A percentile compares a stretch with the other conserved stretches of the same genome.
These are phyloP conservation scores for Athripsodes cinereus DNA, from an alignment of 2,888 invertebrate genomes.

Conservation along the genomic window DNA sequence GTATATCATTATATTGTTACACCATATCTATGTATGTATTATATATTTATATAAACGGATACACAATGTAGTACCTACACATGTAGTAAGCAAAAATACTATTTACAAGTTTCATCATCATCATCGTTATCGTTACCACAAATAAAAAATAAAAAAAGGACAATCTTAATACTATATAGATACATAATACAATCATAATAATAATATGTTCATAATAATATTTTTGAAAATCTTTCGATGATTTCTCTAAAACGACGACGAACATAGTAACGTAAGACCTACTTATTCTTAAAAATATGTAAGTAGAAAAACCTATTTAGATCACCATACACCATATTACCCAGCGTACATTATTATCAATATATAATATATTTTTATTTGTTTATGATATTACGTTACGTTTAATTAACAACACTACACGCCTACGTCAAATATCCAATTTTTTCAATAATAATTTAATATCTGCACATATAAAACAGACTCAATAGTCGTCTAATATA, in stretches of 20 bases:
- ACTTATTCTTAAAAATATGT: slow-evolving; percentile 22
- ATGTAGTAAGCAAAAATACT: slow-evolving; percentile 28
- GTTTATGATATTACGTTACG: background rate
- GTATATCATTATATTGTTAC: no score
- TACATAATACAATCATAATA: slow-evolving; percentile 19
- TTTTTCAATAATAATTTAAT: slow-evolving; percentile 21
- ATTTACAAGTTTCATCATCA: slow-evolving; percentile 24
- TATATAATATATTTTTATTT: background rate
- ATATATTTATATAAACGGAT: slow-evolving; percentile 22
- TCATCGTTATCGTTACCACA: background rate
- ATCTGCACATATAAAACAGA: slow-evolving; percentile 2
- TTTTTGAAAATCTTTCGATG: slow-evolving; percentile 27
- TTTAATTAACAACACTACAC: no score
- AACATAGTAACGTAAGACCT: slow-evolving; percentile 24
- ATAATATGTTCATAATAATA: slow-evolving; percentile 17
- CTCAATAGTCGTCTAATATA: no score
- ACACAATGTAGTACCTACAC: slow-evolving; percentile 26
- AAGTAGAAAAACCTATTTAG: slow-evolving; percentile 28
- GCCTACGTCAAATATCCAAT: slow-evolving; percentile 10
- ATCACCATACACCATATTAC: slow-evolving; percentile 27
- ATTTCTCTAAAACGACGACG: slow-evolving; percentile 25
- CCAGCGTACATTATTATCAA: slow-evolving; percentile 18
- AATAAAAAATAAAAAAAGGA: background rate
- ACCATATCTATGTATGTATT: slow-evolving; percentile 6
- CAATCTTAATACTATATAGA: slow-evolving; percentile 4